Base-by-base conservation (phyloP, 2,888 invertebrate species). In the Drosophila nr. perissopoda region DNA sequence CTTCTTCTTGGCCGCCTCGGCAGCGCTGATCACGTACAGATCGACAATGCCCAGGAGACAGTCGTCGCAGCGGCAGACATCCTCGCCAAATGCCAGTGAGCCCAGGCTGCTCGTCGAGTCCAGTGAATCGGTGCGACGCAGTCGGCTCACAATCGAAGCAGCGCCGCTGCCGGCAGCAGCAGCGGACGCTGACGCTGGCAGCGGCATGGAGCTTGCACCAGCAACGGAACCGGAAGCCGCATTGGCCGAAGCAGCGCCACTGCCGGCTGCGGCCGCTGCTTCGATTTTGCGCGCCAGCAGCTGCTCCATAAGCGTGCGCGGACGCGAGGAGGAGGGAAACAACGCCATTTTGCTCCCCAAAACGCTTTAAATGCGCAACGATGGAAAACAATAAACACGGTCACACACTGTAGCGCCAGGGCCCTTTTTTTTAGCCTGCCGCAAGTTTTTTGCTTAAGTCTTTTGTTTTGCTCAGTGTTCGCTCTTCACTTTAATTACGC, bases 221-320 rank as follows among this genome's bases (percentile, higher is more conserved):
- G 34, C 53, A 51, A n/a, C 40, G 31, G 95, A 95, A 90, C 82
- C 82, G 25, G 89, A 79, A 77, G 91, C 84, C 75, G 94, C 94
- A 16, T 93, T 93, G 77, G 64, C 92, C 71, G 74, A 96, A 40
- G 75, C 78, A n/a, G 75, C 70, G 51, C 76, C 78, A 79, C 94
- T 94, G 25, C 94, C 94, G 34, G 91, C 91, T 21, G 92, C 77
- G 11, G 83, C 83, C 18, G 96, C 94, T 51, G 96, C 95, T 89
- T 97, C 97, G 95, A 97, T 97, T 93, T 97, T 97, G 7, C 96
- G 97, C 52, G 96, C 96, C 64, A 97, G 94, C 65, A 97, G 93
- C 70, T 95, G 95, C 92, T 97, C 97, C 97, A 97, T 97, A 33
- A 97, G 93, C n/a, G 96, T 95, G 78, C 96, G 94, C n/a, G 96